A percentile compares a stretch with the other conserved stretches of the same genome.
Conservation (phyloP, 1,140 invertebrate species). For the Drosophila yakuba region DNA sequence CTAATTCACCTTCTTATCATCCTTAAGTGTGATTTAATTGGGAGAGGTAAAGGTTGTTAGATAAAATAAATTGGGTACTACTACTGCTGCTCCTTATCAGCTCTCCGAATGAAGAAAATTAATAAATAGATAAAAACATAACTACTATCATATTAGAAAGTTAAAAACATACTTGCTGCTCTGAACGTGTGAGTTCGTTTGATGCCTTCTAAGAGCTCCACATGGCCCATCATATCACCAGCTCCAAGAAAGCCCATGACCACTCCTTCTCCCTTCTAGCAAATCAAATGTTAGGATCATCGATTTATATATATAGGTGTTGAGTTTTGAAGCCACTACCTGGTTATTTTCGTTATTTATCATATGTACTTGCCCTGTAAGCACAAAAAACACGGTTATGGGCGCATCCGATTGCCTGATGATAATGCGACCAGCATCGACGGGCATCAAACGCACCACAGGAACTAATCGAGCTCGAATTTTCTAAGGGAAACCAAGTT, state of each 20-base stretch:
- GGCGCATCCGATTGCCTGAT: constrained; percentile 36
- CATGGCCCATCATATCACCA: constrained; percentile 55
- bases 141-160: neutral
- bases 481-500: constrained; percentile 16
- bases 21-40: constrained; percentile 44
- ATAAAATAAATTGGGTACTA: too few relatives aligned
- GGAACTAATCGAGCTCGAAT: constrained; percentile 56
- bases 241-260: constrained; percentile 38
- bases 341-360: neutral
- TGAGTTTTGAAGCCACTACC: constrained; percentile 2
- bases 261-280: neutral
- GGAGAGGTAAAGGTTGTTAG: too few relatives aligned
- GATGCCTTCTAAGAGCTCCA: constrained; percentile 33
- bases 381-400: constrained; percentile 36
- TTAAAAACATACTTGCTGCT: constrained; percentile 36
- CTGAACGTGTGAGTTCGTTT: constrained; percentile 21
- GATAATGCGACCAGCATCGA: constrained; percentile 36
- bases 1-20: constrained; percentile 51
- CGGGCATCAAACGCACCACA: constrained; percentile 24
- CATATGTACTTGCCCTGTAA: constrained; percentile 53
- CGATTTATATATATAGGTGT: too few relatives aligned
- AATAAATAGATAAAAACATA: neutral
- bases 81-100: too few relatives aligned
- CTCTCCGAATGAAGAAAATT: neutral
- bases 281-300: neutral